A percentile compares a stretch with the other conserved stretches of the same genome.
Conservation (phyloP, 2,113 vertebrate genomes). For the Vulpes ferrilata region DNA sequence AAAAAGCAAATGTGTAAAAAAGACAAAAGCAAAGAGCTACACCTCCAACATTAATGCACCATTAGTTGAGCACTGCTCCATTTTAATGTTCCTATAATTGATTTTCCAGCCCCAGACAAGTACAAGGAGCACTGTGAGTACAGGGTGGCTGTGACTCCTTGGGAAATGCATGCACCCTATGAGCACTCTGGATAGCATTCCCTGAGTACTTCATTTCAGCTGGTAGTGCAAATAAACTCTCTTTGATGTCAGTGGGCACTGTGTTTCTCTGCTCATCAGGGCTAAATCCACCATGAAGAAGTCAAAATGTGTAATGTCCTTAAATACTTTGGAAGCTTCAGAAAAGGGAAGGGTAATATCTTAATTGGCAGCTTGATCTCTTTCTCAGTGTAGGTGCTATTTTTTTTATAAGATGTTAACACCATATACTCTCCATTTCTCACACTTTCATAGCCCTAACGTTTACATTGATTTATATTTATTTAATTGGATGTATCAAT, state of each 20-base stretch:
- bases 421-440: slow-evolving; percentile 1
- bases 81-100: slow-evolving; percentile 54
- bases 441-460: not conserved
- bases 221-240: not conserved
- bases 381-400: not conserved
- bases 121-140: not conserved
- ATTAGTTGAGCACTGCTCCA: slow-evolving; percentile 34
- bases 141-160: not conserved
- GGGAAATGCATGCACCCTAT: not conserved
- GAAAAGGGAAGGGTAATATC: not conserved
- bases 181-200: not conserved
- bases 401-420: not conserved
- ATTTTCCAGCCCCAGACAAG: not conserved
- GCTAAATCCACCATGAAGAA: not conserved
- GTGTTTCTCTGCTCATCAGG: not conserved
- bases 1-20: slow-evolving; percentile 62
- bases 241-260: not conserved
- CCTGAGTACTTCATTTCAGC: not conserved
- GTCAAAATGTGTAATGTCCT: not conserved
- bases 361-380: not conserved
- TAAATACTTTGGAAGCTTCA: not conserved
- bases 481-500: not conserved
- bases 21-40: slow-evolving; percentile 20
- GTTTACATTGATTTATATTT: not conserved
- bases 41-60: slow-evolving; percentile 28